A percentile compares a stretch with the other conserved stretches of the same genome.
These are phyloP conservation scores for Ceuthmochares aereus DNA, from an alignment of 2,113 vertebrate genomes.

Conservation along the genomic window DNA sequence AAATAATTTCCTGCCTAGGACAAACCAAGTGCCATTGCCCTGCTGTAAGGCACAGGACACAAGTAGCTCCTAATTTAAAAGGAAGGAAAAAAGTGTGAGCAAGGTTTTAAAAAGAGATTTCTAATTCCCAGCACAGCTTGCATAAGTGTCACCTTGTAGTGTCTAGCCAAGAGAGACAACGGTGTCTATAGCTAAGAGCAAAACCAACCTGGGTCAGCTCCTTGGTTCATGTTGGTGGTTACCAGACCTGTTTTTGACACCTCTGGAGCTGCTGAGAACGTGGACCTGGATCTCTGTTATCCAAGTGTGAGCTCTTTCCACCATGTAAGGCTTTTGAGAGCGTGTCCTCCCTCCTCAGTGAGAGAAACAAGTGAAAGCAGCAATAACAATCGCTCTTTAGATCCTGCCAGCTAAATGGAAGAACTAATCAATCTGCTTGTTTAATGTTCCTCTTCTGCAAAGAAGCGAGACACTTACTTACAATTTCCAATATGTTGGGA, in stretches of 20 bases:
- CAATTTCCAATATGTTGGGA: conserved; percentile 45
- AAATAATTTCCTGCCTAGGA: neutral
- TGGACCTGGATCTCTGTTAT: neutral
- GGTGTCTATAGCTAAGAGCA: neutral
- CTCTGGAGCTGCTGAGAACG: neutral
- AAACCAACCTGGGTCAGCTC: neutral
- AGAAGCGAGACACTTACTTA: conserved; percentile 52
- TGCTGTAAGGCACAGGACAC: neutral
- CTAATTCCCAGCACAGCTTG: neutral
- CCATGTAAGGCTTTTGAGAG: rapidly evolving
- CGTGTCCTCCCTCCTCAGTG: neutral
- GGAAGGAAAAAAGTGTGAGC: rapidly evolving
- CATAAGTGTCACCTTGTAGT: neutral
- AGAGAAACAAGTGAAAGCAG: neutral
- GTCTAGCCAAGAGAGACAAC: neutral
- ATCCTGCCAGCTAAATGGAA: conserved; percentile 15
- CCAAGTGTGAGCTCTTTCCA: neutral
- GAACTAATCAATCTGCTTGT: conserved; percentile 10
- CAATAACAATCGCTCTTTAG: neutral
- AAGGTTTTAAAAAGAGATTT: neutral
- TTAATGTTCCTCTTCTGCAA: conserved; percentile 10
- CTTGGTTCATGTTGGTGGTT: neutral
- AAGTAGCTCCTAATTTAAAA: neutral
- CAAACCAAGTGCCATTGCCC: neutral
- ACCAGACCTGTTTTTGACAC: neutral